These are phyloP conservation scores for Tenthredo scrophulariae DNA, from an alignment of 2,888 invertebrate genomes.

Conservation along the genomic window DNA sequence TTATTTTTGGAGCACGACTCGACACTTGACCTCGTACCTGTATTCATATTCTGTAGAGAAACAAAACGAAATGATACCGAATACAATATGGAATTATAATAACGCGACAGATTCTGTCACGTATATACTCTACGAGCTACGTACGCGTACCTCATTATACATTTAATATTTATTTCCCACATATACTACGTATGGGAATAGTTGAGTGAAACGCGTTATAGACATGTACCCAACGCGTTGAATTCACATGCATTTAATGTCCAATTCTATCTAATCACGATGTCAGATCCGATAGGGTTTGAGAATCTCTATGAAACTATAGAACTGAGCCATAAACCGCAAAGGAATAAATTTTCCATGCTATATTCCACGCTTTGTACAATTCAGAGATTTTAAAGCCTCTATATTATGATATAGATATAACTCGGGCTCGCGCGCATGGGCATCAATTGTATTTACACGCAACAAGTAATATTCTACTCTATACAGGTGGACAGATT, in stretches of 20 bases:
- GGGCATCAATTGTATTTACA: constrained; percentile 30
- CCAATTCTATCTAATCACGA: no score
- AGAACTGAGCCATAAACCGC: neutral
- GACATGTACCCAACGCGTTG: no score
- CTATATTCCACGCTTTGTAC: neutral
- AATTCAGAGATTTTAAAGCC: constrained; percentile 5
- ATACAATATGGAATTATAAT: constrained; percentile 28
- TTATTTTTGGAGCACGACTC: constrained; percentile 54
- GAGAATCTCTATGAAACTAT: neutral
- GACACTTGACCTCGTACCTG: constrained; percentile 48
- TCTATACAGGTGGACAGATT: constrained; percentile 20
- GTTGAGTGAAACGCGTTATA: no score
- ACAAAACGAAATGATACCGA: constrained; percentile 22
- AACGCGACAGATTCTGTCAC: constrained; percentile 30
- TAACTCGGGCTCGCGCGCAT: neutral
- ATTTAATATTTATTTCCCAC: no score
- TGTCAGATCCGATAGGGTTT: neutral
- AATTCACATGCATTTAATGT: no score
- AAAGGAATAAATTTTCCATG: neutral
- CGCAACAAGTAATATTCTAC: constrained; percentile 37
- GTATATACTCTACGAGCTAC: neutral
- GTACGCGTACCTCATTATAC: neutral
- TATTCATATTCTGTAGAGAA: constrained; percentile 46
- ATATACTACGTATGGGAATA: no score
- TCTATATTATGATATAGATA: neutral